These are phyloP conservation scores for Epinephelus moara DNA, from an alignment of 2,113 vertebrate genomes.

Conservation along the genomic window DNA sequence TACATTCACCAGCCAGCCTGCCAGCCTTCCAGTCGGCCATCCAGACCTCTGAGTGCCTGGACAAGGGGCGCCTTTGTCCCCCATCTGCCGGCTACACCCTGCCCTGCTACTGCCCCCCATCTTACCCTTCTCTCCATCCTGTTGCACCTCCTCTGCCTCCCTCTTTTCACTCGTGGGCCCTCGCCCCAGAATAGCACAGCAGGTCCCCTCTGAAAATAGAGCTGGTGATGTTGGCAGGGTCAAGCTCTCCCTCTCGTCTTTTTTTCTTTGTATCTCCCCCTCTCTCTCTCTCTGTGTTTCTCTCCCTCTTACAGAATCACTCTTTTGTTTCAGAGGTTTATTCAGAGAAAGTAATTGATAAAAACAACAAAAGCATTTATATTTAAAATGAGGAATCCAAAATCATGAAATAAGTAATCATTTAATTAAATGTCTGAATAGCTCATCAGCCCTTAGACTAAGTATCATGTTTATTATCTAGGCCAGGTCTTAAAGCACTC, in stretches of 20 bases:
- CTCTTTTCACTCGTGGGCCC: conserved; percentile 67
- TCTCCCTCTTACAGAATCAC: conserved; percentile 51
- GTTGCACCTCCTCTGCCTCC: conserved; percentile 70
- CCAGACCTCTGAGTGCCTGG: conserved; percentile 81
- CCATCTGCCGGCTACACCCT: conserved; percentile 76
- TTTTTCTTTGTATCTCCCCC: conserved; percentile 40
- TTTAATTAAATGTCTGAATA: background rate
- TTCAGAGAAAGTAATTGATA: conserved; percentile 49
- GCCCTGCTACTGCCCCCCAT: conserved; percentile 73
- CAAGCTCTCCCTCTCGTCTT: conserved; percentile 45
- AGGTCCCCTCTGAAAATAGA: conserved; percentile 86
- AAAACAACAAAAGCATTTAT: conserved; percentile 50
- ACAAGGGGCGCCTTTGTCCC: conserved; percentile 91
- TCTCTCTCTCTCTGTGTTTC: background rate
- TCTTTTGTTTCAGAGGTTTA: conserved; percentile 67
- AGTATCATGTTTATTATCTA: conserved; percentile 1
- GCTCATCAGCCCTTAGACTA: background rate
- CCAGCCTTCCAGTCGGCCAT: conserved; percentile 81
- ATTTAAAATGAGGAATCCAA: conserved; percentile 30
- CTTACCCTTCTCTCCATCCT: conserved; percentile 75
- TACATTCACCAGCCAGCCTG: conserved; percentile 68
- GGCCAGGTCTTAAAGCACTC: background rate
- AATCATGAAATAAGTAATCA: conserved; percentile 9
- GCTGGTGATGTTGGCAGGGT: conserved; percentile 78
- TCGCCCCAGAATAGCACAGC: conserved; percentile 81